These are phyloP conservation scores for Mongoloraphidia duomilia DNA, from an alignment of 2,888 invertebrate genomes.

Conservation along the genomic window DNA sequence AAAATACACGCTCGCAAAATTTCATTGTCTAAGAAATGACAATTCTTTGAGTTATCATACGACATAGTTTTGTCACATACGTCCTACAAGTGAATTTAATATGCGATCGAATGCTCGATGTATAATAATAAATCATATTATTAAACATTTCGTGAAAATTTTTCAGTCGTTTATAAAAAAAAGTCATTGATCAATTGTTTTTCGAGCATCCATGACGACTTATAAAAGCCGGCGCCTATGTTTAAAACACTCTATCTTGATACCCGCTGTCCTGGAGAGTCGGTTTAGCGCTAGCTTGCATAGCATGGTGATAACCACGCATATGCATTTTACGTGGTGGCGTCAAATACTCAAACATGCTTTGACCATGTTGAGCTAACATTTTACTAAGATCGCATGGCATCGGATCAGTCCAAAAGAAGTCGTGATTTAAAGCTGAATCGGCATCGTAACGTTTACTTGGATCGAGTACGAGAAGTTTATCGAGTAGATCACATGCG, in stretches of 20 bases:
- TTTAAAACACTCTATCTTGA: conserved; percentile 71
- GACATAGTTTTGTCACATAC: no score
- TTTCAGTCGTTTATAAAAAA: background rate
- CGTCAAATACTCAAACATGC: conserved; percentile 90
- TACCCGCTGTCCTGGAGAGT: conserved; percentile 61
- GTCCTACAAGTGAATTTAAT: no score
- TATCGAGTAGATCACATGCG: conserved; percentile 87
- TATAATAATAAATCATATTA: no score
- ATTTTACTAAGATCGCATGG: conserved; percentile 82
- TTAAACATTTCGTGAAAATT: no score
- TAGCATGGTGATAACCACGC: conserved; percentile 49
- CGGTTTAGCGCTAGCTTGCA: conserved; percentile 36
- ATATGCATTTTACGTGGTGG: conserved; percentile 57
- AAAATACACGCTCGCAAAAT: no score
- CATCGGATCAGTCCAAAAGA: conserved; percentile 98
- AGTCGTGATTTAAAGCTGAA: conserved; percentile 89
- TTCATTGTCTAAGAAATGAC: no score
- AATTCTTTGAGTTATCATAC: no score
- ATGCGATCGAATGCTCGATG: no score
- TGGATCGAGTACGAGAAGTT: conserved; percentile 82
- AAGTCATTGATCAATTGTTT: background rate
- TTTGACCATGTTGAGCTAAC: conserved; percentile 78
- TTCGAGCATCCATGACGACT: background rate
- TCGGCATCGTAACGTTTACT: conserved; percentile 78
- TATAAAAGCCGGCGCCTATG: background rate